Evolutionary conservation across 2,888 invertebrate genomes (phyloP), one percentile per base, ranked within the genome.

Genomic region (Hirtodrosophila alboralis): DNA sequence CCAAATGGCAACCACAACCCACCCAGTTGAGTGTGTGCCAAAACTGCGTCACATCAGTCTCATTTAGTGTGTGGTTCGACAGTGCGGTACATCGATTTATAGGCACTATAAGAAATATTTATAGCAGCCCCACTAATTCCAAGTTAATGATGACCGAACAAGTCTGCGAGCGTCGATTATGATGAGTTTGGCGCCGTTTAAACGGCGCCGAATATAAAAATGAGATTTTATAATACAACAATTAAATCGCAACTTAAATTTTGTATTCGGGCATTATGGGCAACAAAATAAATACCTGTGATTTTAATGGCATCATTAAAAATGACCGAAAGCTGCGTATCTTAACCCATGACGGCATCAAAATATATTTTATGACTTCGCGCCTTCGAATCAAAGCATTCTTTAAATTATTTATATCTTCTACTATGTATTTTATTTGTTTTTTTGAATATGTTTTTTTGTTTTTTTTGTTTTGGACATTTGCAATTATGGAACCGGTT

Each of bases 261-360:
- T 65, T 47, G 36, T 56, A 45, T 12, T 38, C 7, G 2, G 18
- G 8, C 6, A 3, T 7, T 23, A 23, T 23, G 8, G 2, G 8
- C 8, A 23, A 23, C 2, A 7, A 23, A 23, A 23, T 6, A 34
- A 49, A 65, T 67, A 48, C 68, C 57, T 52, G 47, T 23, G 54
- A 67, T 44, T 81, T 78, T 78, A 75, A 84, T 62, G 60, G 59
- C 62, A 73, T 65, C 84, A 60, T 83, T 75, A 85, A 79, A 76
- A 59, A 40, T 64, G 38, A 49, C 28, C 52, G 18, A 56, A 56
- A 72, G 64, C 26, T 40, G 36, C 65, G 54, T 62, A 54, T 54
- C 51, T 75, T 52, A 62, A 57, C 31, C 60, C 64, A 75, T 84
- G 86, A 79, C 73, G 84, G 65, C 79, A 83, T 79, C 73, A 40